Evolutionary conservation across 2,113 vertebrate genomes (phyloP), one percentile per base, ranked within the genome.

Genomic region (Cervus canadensis): DNA sequence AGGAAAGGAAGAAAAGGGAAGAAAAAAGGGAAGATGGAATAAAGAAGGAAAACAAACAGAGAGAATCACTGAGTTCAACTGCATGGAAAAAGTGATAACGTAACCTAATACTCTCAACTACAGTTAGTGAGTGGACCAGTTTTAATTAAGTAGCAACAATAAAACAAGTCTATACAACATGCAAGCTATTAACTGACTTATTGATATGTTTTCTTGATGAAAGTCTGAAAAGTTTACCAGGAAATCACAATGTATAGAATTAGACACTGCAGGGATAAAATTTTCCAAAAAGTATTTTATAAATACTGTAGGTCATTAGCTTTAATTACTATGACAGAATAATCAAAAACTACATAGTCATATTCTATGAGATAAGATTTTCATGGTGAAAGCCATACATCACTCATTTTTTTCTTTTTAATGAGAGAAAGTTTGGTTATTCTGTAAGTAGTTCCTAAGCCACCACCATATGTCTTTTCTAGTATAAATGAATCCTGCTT

Each of bases 131-230:
- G 17, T n/a, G 9, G 33, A 67, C 0, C 5, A 50, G 7, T 54
- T 94, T 79, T 56, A 87, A 83, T 57, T 26, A 82, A 88, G 13
- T n/a, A 84, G 52, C 85, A 64, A 76, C 88, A 96, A 89, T 48
- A 15, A 17, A 93, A 50, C 2, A 87, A 40, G 3, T 40, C 26
- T 78, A 30, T 30, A 82, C 0, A 81, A 33, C 40, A 40, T 23
- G 74, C 33, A 21, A 78, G 13, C 5, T 76, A 36, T 83, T 82
- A 82, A 43, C 23, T 89, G 28, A 92, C 6, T 60, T 85, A 45
- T 5, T 21, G 5, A 6, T 85, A 33, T 45, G 15, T 88, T 89
- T 83, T 92, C 7, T 30, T 79, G 82, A 54, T n/a, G 26, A 11
- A 90, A 74, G 10, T 30, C 1, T 50, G 5, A 7, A 64, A 60